Percentiles rank a stretch among this genome's conserved stretches.
These are phyloP conservation scores for Diaphora mendica DNA, from an alignment of 2,888 invertebrate species.

Conservation along the genomic window DNA sequence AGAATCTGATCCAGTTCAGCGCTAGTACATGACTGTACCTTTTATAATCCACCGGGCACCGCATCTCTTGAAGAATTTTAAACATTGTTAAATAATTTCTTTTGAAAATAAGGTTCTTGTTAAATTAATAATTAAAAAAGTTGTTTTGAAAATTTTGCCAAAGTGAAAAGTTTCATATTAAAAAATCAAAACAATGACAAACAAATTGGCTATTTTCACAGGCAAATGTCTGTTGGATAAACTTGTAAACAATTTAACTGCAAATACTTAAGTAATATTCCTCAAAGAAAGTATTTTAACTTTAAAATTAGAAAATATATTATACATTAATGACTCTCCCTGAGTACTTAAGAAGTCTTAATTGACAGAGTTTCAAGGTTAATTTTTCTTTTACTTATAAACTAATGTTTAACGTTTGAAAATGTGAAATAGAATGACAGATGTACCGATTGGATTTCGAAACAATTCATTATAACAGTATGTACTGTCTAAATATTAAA, in stretches of 20 bases:
- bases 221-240: background rate
- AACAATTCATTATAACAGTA: too few relatives aligned
- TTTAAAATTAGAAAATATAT: background rate
- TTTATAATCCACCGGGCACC: background rate
- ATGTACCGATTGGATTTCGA: too few relatives aligned
- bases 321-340: background rate
- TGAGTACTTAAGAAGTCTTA: background rate
- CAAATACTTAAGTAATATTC: background rate
- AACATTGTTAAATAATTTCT: background rate
- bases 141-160: background rate
- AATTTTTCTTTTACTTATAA: background rate
- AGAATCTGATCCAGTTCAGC: background rate
- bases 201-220: background rate
- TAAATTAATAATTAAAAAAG: background rate
- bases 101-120: background rate
- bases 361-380: background rate
- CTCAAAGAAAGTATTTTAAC: background rate
- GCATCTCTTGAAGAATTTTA: background rate
- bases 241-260: background rate
- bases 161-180: background rate
- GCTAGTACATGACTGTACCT: background rate
- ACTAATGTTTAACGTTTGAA: background rate
- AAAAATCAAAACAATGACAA: background rate
- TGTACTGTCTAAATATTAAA: too few relatives aligned
- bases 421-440: background rate